These are phyloP conservation scores for Eupeodes latifasciatus DNA, from an alignment of 2,888 invertebrate genomes.

Conservation along the genomic window DNA sequence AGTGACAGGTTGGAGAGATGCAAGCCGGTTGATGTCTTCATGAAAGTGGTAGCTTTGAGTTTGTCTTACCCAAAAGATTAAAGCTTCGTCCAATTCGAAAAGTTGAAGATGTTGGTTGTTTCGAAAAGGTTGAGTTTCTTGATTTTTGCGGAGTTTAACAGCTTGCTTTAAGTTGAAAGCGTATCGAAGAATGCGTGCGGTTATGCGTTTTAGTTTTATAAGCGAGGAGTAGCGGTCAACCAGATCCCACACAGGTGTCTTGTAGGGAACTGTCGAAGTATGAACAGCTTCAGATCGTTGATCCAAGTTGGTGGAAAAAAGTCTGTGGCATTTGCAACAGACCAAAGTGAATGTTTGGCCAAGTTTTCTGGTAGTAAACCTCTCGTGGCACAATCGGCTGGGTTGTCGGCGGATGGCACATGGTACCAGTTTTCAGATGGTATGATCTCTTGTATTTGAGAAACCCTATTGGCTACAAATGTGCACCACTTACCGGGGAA, in stretches of 20 bases:
- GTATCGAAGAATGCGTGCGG: constrained; percentile 24
- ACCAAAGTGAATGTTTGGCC: not conserved
- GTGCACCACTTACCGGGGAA: too few relatives aligned
- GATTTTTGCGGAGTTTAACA: not conserved
- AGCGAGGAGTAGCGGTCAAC: constrained; percentile 12
- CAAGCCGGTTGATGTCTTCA: not conserved
- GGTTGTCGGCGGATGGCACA: constrained; percentile 14
- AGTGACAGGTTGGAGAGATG: not conserved
- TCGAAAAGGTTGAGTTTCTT: constrained; percentile 1
- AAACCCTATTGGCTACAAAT: too few relatives aligned
- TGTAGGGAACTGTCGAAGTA: not conserved
- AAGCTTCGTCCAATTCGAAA: constrained; percentile 30
- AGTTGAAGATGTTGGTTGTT: not conserved
- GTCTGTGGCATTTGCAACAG: not conserved
- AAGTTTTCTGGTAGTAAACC: not conserved
- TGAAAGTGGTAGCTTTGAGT: not conserved
- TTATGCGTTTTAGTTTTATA: constrained; percentile 15
- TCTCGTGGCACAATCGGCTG: not conserved
- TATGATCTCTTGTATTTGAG: too few relatives aligned
- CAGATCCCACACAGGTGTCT: constrained; percentile 4
- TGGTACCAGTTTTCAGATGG: constrained; percentile 25
- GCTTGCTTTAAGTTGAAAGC: not conserved
- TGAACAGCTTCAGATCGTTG: not conserved
- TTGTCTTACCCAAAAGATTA: constrained; percentile 16
- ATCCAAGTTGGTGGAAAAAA: constrained; percentile 11